Percentiles rank a stretch among this genome's conserved stretches.
Evolutionary conservation across 2,113 vertebrate genomes (phyloP).

Genomic region (Muscicapa adusta): DNA sequence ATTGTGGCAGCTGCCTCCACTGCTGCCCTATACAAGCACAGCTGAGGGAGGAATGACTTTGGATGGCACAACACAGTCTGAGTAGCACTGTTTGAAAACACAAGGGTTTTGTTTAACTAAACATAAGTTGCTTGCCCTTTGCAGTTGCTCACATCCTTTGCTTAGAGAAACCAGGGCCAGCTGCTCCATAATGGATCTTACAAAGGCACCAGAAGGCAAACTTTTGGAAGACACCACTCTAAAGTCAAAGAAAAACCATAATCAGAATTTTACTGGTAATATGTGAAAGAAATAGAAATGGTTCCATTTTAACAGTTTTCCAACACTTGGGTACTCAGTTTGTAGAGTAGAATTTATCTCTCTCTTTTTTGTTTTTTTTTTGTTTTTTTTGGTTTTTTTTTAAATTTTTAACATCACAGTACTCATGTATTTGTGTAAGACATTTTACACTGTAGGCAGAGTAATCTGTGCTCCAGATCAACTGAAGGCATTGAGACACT

Average conservation of each 20-base stretch:
- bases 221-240: not conserved
- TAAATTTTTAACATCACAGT: not conserved
- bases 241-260: not conserved
- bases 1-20: not conserved
- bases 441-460: not conserved
- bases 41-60: not conserved
- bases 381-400: not conserved
- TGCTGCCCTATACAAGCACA: not conserved
- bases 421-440: not conserved
- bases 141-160: not conserved
- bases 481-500: not conserved
- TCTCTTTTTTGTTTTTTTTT: not conserved
- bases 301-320: not conserved
- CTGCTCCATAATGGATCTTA: not conserved
- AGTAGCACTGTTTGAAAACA: not conserved
- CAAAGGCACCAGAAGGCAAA: not conserved
- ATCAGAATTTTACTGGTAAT: not conserved
- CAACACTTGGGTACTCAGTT: not conserved
- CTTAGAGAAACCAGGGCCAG: not conserved
- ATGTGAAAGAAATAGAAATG: not conserved
- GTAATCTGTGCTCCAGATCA: not conserved
- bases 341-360: not conserved
- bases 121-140: not conserved
- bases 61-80: not conserved
- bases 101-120: not conserved